Evolutionary conservation across 2,797 vertebrate genomes (phyloP).

Genomic region (Onychomys arenicola): DNA sequence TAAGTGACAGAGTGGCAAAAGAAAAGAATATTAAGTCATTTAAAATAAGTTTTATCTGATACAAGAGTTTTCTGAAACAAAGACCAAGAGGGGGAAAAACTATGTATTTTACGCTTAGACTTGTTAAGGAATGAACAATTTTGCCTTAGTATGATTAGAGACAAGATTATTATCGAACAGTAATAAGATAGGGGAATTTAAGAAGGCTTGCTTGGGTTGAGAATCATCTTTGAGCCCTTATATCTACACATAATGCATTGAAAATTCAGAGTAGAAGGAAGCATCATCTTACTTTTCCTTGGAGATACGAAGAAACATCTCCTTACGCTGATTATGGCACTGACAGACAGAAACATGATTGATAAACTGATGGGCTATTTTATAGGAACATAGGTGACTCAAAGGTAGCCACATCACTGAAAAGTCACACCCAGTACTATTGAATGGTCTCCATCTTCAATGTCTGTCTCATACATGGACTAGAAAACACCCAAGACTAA

Average conservation of each 20-base stretch:
- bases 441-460: neutral
- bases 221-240: neutral
- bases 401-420: neutral
- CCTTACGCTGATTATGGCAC: neutral
- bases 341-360: no score
- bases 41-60: neutral
- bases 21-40: neutral
- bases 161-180: neutral
- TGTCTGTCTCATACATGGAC: accelerated
- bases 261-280: neutral
- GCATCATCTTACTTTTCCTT: neutral
- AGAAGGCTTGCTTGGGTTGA: neutral
- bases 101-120: neutral
- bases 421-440: neutral
- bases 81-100: neutral
- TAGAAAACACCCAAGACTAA: neutral
- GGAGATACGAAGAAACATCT: neutral
- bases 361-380: neutral
- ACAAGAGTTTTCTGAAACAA: neutral
- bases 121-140: neutral
- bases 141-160: neutral
- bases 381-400: neutral
- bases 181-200: neutral
- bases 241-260: neutral
- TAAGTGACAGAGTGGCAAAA: neutral